Evolutionary conservation across 2,113 vertebrate genomes (phyloP).

Genomic region (Calidris pygmaea): DNA sequence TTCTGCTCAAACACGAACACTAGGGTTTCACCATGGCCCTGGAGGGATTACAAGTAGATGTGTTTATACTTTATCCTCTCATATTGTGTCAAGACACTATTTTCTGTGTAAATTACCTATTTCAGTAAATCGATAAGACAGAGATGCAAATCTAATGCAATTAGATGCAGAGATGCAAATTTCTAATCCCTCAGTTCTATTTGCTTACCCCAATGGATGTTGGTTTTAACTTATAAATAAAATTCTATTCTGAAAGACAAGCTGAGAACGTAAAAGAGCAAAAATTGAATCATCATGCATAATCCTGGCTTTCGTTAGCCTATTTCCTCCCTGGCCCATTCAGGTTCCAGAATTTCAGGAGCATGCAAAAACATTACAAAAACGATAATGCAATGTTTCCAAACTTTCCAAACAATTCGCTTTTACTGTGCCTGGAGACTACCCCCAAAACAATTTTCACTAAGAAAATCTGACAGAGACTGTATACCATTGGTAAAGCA

Average conservation of each 20-base stretch:
- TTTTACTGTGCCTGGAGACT: background rate
- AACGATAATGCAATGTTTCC: background rate
- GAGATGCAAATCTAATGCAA: constrained; percentile 58
- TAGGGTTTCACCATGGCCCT: background rate
- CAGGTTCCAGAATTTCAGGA: background rate
- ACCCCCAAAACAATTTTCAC: background rate
- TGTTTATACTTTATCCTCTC: constrained; percentile 33
- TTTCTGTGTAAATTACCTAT: constrained; percentile 52
- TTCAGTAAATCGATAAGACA: constrained; percentile 21
- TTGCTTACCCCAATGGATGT: background rate
- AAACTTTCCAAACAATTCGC: background rate
- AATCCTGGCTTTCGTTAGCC: background rate
- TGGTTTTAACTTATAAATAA: constrained; percentile 19
- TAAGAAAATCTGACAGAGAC: background rate
- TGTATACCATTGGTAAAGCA: background rate
- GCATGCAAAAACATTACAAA: background rate
- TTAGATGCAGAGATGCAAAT: constrained; percentile 57
- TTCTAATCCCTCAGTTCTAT: constrained; percentile 28
- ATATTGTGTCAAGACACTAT: constrained; percentile 30
- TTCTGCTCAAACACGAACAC: background rate
- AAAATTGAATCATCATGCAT: constrained; percentile 30
- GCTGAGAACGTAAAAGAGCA: constrained; percentile 2
- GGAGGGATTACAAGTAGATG: constrained; percentile 31
- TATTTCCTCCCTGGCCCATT: background rate
- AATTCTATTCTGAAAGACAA: constrained; percentile 10